Base-by-base conservation (phyloP, 2,113 vertebrate species). In the Entomyzon cyanotis region DNA sequence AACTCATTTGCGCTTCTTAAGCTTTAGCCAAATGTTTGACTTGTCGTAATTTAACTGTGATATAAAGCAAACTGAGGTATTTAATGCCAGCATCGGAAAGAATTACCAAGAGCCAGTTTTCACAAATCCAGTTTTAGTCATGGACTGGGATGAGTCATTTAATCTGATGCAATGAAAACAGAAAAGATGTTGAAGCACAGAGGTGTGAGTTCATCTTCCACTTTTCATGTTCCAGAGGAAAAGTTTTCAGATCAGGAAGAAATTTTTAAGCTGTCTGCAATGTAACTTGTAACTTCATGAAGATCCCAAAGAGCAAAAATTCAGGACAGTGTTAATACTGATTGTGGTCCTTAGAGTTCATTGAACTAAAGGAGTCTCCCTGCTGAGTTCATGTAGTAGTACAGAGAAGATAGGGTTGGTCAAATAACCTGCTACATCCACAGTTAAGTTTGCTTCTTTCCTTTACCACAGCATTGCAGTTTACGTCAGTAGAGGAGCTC, bases 11-110 rank as follows among this genome's bases (percentile, higher is more conserved):
- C 8, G 35, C n/a, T 82, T 94, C 53, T 73, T 91, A 69, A 89
- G 67, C 74, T 85, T 53, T 76, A 87, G 62, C 77, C 55, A 82
- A 87, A 76, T 91, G 77, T 95, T 95, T 95, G 59, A 63, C 42
- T 91, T 95, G 46, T 69, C 59, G n/a, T 80, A 83, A 67, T 90
- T 86, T 90, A 93, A 33, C 62, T 39, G 69, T 85, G 70, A 56
- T 87, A 42, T 16, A 91, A 83, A 59, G 50, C n/a, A 91, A 93
- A 89, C 59, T 46, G 74, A 69, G 37, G 19, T 70, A 35, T 82
- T 93, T 82, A 89, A 89, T 73, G 53, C 77, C 79, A 62, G 2
- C 44, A 64, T 79, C 63, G 76, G 65, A 52, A 67, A 35, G 44
- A 78, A 31, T 73, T 84, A 64, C 42, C 33, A 39, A 69, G 18